Evolutionary conservation across 2,888 invertebrate genomes (phyloP).

Genomic region (Ryuthela nishihirai): DNA sequence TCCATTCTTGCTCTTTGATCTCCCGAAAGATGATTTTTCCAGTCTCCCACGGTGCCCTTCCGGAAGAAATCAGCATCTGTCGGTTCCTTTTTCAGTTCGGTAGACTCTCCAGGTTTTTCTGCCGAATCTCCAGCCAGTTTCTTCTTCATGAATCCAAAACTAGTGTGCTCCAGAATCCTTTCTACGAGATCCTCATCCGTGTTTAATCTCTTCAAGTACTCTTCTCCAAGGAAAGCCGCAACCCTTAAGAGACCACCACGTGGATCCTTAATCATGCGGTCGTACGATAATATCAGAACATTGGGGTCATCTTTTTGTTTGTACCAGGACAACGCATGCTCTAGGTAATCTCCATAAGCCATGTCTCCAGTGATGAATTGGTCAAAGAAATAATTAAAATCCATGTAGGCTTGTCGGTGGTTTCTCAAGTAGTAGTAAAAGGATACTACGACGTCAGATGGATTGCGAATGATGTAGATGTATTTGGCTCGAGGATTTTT

Average conservation of each 20-base stretch:
- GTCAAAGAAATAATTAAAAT: conserved; percentile 48
- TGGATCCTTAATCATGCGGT: conserved; percentile 48
- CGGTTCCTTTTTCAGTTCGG: too few relatives aligned
- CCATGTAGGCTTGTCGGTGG: conserved; percentile 1
- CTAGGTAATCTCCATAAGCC: conserved; percentile 27
- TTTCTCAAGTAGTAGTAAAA: conserved; percentile 48
- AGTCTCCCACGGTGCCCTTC: conserved; percentile 51
- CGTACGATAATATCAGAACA: conserved; percentile 49
- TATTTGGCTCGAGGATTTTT: conserved; percentile 17
- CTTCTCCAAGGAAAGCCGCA: conserved; percentile 32
- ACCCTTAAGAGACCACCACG: conserved; percentile 32
- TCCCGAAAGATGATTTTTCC: conserved; percentile 51
- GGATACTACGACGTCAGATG: conserved; percentile 52
- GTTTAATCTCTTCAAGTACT: background rate
- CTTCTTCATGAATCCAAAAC: conserved; percentile 13
- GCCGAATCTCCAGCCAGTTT: too few relatives aligned
- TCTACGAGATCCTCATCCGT: background rate
- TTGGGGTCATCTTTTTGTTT: conserved; percentile 43
- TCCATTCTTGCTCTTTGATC: conserved; percentile 29
- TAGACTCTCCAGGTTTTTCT: too few relatives aligned
- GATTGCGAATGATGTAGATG: conserved; percentile 53
- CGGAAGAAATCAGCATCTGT: conserved; percentile 33
- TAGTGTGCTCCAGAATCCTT: conserved; percentile 3
- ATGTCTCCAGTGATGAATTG: conserved; percentile 50
- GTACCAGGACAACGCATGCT: conserved; percentile 16